Conservation (phyloP, 2,888 invertebrate species). For the Nomada flava region DNA sequence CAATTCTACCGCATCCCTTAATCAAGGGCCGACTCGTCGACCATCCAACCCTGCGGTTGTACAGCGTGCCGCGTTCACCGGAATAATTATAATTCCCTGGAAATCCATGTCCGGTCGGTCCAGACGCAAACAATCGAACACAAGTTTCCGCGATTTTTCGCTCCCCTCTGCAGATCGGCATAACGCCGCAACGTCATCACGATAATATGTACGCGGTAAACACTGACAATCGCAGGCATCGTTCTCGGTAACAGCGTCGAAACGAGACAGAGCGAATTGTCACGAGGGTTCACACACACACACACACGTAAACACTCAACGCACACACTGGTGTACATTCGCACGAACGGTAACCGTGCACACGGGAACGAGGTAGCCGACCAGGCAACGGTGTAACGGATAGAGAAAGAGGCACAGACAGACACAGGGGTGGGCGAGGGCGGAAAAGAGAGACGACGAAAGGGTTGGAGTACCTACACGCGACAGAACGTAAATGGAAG, state of each 20-base stretch:
- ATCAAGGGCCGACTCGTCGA: too few relatives aligned
- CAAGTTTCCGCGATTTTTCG: conserved; percentile 50
- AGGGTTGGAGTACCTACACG: background rate
- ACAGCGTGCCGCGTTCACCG: background rate
- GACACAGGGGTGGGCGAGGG: background rate
- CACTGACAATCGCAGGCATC: conserved; percentile 60
- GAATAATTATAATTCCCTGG: conserved; percentile 43
- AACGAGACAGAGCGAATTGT: conserved; percentile 1
- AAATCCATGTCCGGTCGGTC: conserved; percentile 32
- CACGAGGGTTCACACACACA: background rate
- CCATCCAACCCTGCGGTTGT: background rate
- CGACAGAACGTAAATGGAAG: conserved; percentile 47
- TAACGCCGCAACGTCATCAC: conserved; percentile 64
- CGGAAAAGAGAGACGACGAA: background rate
- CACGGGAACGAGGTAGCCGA: too few relatives aligned
- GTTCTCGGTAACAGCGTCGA: background rate
- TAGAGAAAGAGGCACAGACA: background rate
- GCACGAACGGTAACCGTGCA: too few relatives aligned
- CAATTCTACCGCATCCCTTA: too few relatives aligned
- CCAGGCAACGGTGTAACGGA: background rate
- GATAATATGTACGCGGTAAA: conserved; percentile 64
- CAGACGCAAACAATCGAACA: conserved; percentile 48
- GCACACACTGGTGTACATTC: too few relatives aligned
- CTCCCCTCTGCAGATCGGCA: conserved; percentile 32
- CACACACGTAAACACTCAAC: too few relatives aligned